Evolutionary conservation across 2,797 vertebrate genomes (phyloP), one percentile per base, ranked within the genome.

Genomic region (Lophotriccus pileatus): DNA sequence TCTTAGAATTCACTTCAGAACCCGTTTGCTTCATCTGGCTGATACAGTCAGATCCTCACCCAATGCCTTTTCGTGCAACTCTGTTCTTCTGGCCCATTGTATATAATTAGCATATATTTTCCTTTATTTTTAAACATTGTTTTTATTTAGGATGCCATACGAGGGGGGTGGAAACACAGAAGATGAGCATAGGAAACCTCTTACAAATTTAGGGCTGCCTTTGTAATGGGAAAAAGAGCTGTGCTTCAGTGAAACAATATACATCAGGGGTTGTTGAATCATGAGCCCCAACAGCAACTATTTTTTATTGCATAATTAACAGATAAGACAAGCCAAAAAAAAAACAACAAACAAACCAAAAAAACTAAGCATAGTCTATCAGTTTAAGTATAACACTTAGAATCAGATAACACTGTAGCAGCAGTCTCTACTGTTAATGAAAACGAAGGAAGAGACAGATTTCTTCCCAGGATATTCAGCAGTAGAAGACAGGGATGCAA

Each of bases 241-340:
- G 30, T 58, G 64, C 56, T 85, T 87, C 75, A 39, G 41, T 68
- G 68, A 89, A 94, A 87, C 64, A 87, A 80, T 69, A 12, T 7
- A 22, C 0, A 7, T 84, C 89, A 77, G 44, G 80, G 89, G 43
- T 36, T 23, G 86, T 14, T 94, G 81, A 95, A 89, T 94, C 74
- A 68, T 64, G 75, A 89, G 56, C 27, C 80, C n/a, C 50, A 81
- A 44, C 19, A 93, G 34, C 41, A 79, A 64, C 80, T 74, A 23
- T 64, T 77, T 92, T 94, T 93, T 87, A 60, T 77, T 74, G 72
- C 53, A 50, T 80, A 93, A 89, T 89, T 94, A 95, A 83, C 49
- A 90, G 64, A 70, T 64, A 77, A 95, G 78, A 77, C 85, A 91
- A 93, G 32, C 30, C 24, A 23, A 47, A 23, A 55, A 47, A 41